These are phyloP conservation scores for Xiphophorus birchmanni DNA, from an alignment of 2,797 vertebrate species.

Conservation along the genomic window DNA sequence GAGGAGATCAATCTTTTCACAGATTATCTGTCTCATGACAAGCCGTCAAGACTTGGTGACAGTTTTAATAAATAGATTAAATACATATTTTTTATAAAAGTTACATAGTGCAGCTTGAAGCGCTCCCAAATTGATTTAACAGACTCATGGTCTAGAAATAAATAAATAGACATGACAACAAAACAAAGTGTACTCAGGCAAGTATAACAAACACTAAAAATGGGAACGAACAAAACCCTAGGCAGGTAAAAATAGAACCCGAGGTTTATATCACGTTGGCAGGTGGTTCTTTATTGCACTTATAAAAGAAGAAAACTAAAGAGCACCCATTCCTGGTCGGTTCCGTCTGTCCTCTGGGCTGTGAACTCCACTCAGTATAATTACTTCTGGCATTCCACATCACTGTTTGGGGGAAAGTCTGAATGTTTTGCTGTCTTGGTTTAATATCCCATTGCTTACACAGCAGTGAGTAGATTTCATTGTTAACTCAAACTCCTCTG, in stretches of 20 bases:
- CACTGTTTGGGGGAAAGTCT: neutral
- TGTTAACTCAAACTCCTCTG: neutral
- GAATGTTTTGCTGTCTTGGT: neutral
- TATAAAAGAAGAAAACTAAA: neutral
- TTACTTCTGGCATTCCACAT: neutral
- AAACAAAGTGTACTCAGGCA: neutral
- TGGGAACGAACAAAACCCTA: neutral
- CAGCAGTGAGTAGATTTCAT: neutral
- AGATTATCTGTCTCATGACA: too few species aligned
- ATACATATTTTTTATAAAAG: too few species aligned
- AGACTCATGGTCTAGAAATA: too few species aligned
- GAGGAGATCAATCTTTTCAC: too few species aligned
- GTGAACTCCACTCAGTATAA: neutral
- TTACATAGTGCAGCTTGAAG: neutral
- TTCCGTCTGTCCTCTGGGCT: neutral
- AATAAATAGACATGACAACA: too few species aligned
- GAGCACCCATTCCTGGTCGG: neutral
- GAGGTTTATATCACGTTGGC: neutral
- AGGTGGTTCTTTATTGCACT: neutral
- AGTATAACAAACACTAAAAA: neutral
- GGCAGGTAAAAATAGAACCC: neutral
- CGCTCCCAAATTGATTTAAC: neutral
- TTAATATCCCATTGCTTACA: neutral
- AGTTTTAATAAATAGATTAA: too few species aligned
- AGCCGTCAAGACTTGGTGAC: too few species aligned